These are phyloP conservation scores for Tiphia femorata DNA, from an alignment of 2,888 invertebrate genomes.

Conservation along the genomic window DNA sequence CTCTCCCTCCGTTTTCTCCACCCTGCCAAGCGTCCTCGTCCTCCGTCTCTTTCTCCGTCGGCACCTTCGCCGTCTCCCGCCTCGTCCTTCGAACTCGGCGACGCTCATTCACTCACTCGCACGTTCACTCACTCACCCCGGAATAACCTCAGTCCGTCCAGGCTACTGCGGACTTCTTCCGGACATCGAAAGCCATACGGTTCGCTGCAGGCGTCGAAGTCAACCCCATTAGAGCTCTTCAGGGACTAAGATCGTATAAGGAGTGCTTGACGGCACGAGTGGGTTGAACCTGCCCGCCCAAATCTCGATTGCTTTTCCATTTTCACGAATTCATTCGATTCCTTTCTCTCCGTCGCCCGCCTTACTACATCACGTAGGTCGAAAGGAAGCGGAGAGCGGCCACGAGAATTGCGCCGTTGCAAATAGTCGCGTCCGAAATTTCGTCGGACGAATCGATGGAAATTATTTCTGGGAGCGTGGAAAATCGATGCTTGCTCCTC, in stretches of 20 bases:
- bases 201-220: conserved; percentile 32
- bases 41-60: too few relatives aligned
- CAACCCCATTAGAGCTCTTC: conserved; percentile 42
- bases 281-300: background rate
- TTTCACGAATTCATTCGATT: background rate
- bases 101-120: background rate
- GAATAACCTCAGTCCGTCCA: conserved; percentile 1
- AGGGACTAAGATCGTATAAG: conserved; percentile 21
- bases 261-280: conserved; percentile 4
- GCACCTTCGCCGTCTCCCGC: too few relatives aligned
- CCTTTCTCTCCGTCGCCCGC: background rate
- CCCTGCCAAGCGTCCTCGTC: too few relatives aligned
- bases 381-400: too few relatives aligned
- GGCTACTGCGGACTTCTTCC: conserved; percentile 28
- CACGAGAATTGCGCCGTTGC: too few relatives aligned
- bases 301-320: conserved; percentile 18
- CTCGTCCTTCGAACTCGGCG: too few relatives aligned
- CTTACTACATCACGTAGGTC: too few relatives aligned
- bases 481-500: too few relatives aligned
- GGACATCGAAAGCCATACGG: conserved; percentile 32
- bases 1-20: too few relatives aligned
- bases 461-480: too few relatives aligned
- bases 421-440: too few relatives aligned
- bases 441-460: too few relatives aligned
- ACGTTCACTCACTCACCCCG: conserved; percentile 4